A percentile compares a stretch with the other conserved stretches of the same genome.
Evolutionary conservation across 53 echinoderm and acorn worm species (phyloP).

Genomic region (Antedon mediterranea): DNA sequence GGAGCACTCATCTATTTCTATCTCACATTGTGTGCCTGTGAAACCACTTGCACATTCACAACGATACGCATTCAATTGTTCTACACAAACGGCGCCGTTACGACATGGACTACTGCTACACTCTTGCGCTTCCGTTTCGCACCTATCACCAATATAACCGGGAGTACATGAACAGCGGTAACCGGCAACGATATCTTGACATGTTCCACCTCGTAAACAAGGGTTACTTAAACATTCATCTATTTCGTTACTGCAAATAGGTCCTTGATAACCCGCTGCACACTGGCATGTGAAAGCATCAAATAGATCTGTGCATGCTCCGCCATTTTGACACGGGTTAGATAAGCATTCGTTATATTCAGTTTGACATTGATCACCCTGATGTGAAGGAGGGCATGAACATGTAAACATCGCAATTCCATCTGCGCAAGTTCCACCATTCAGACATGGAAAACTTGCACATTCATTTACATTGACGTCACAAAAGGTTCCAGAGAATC

Average conservation of each 20-base stretch:
- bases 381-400: constrained; percentile 36
- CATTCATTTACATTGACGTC: constrained; percentile 55
- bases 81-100: constrained; percentile 37
- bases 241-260: constrained; percentile 47
- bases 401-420: constrained; percentile 41
- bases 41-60: constrained; percentile 35
- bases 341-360: constrained; percentile 74
- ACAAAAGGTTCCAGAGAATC: constrained; percentile 52
- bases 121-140: constrained; percentile 44
- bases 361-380: constrained; percentile 37
- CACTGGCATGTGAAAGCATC: constrained; percentile 55
- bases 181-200: constrained; percentile 43
- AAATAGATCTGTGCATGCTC: constrained; percentile 41
- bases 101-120: constrained; percentile 54
- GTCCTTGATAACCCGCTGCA: constrained; percentile 42
- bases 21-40: constrained; percentile 10
- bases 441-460: constrained; percentile 47
- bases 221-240: constrained; percentile 74
- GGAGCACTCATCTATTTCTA: constrained; percentile 14
- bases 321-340: constrained; percentile 52
- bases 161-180: constrained; percentile 46
- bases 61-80: constrained; percentile 41
- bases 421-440: constrained; percentile 50
- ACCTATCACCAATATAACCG: constrained; percentile 35
- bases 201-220: constrained; percentile 44